phyloP scores from a whole-genome alignment of 2,113 vertebrate species.

The Tragelaphus buxtoni region DNA sequence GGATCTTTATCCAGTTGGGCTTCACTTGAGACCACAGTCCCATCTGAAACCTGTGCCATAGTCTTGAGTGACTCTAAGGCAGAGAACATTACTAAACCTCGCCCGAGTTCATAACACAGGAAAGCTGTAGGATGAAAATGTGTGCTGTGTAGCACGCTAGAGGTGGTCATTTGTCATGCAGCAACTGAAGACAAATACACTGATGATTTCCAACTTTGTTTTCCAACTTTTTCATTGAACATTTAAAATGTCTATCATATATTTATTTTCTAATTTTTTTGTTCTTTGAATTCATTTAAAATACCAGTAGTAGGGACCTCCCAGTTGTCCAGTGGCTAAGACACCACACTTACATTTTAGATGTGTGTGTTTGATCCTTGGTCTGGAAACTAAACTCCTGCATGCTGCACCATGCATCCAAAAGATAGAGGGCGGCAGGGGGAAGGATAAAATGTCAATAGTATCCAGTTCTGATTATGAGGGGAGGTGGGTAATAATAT shows the following conservation, averaged over 20 bases:
- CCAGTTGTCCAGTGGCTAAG: neutral
- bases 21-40: neutral
- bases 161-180: neutral
- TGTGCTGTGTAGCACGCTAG: neutral
- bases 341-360: neutral
- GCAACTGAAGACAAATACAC: neutral
- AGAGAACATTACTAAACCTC: neutral
- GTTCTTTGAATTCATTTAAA: neutral
- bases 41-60: neutral
- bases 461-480: neutral
- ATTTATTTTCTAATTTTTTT: neutral
- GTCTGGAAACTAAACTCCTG: neutral
- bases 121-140: neutral
- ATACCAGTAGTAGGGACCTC: neutral
- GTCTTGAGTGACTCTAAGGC: neutral
- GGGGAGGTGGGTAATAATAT: neutral
- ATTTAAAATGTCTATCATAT: neutral
- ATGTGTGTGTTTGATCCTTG: neutral
- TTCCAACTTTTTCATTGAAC: neutral
- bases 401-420: neutral
- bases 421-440: accelerated
- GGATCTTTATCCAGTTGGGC: neutral
- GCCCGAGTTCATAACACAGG: neutral
- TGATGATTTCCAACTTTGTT: neutral
- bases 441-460: neutral